Evolutionary conservation across 2,888 invertebrate species (phyloP).

Genomic region (Gymnosoma rotundatum): DNA sequence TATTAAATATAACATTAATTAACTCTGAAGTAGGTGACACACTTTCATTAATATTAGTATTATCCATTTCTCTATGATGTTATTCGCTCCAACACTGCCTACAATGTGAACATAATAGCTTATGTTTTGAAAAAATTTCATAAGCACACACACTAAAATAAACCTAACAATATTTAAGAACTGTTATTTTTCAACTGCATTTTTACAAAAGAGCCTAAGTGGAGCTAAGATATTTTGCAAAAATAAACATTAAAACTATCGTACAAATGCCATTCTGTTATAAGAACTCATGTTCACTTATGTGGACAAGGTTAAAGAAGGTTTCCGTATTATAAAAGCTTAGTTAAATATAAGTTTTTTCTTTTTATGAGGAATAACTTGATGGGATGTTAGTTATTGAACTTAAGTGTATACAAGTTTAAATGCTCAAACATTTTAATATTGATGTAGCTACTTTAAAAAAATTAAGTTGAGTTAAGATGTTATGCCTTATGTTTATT

Average conservation of each 20-base stretch:
- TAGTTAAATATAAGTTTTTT: conserved; percentile 9
- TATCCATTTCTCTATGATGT: neutral
- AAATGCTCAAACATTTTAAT: too few relatives aligned
- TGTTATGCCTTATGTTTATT: conserved; percentile 7
- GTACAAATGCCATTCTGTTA: conserved; percentile 4
- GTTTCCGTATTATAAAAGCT: conserved; percentile 33
- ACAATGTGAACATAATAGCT: conserved; percentile 26
- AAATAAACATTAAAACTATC: conserved; percentile 8
- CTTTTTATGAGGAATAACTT: too few relatives aligned
- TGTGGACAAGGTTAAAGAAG: neutral
- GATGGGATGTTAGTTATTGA: too few relatives aligned
- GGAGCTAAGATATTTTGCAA: conserved; percentile 14
- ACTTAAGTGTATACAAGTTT: too few relatives aligned
- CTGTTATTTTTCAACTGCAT: neutral
- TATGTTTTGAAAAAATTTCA: conserved; percentile 18
- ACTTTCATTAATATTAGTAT: too few relatives aligned
- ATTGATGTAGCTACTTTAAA: neutral
- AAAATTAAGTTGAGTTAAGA: neutral
- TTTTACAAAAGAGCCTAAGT: conserved; percentile 20
- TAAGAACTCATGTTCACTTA: too few relatives aligned
- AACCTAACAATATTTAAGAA: conserved; percentile 29
- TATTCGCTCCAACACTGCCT: neutral
- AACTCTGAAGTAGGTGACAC: too few relatives aligned
- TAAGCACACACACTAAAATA: conserved; percentile 16
- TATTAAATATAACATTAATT: too few relatives aligned